These are phyloP conservation scores for Cremastinae sp. DNA, from an alignment of 2,888 invertebrate species.

Conservation along the genomic window DNA sequence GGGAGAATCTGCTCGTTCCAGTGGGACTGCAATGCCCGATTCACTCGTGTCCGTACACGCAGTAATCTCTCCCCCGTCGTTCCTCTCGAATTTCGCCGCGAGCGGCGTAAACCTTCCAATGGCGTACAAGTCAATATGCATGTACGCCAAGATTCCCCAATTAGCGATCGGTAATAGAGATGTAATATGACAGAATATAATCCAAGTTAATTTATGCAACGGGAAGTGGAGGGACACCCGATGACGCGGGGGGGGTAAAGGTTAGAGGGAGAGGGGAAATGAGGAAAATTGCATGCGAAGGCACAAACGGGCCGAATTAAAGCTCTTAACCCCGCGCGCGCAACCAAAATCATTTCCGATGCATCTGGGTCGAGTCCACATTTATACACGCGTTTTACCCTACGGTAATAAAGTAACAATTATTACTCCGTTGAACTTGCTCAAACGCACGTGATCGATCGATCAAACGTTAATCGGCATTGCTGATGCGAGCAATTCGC, in stretches of 20 bases:
- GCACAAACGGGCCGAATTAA: too few relatives aligned
- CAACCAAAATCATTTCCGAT: too few relatives aligned
- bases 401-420: too few relatives aligned
- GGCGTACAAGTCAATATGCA: not conserved
- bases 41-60: constrained; percentile 27
- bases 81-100: constrained; percentile 38
- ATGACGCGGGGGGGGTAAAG: not conserved
- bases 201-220: constrained; percentile 12
- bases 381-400: too few relatives aligned
- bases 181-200: constrained; percentile 30
- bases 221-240: too few relatives aligned
- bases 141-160: constrained; percentile 24
- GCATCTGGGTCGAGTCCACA: too few relatives aligned
- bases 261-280: not conserved
- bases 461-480: too few relatives aligned
- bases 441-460: too few relatives aligned
- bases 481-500: too few relatives aligned
- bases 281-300: not conserved
- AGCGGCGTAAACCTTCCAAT: constrained; percentile 28
- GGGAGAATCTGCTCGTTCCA: constrained; percentile 28
- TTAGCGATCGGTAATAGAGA: constrained; percentile 49
- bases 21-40: constrained; percentile 31
- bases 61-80: constrained; percentile 15
- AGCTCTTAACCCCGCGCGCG: too few relatives aligned
- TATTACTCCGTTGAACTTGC: too few relatives aligned